phyloP scores from a whole-genome alignment of 2,113 vertebrate genomes.

The Cnemophilus loriae region DNA sequence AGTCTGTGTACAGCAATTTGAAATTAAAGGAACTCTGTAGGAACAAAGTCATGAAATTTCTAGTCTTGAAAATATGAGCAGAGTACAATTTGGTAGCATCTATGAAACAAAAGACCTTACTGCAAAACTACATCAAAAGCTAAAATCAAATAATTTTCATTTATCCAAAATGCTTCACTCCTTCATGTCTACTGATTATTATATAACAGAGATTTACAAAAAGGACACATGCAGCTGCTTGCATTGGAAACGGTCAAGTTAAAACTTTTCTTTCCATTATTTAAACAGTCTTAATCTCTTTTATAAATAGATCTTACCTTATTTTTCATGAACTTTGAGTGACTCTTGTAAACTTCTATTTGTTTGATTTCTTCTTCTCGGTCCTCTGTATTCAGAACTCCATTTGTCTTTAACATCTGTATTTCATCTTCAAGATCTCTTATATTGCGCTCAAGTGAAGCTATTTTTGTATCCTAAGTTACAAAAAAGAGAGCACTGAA shows the following conservation, averaged over 20 bases:
- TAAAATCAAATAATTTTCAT: neutral
- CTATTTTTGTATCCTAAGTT: conserved; percentile 96
- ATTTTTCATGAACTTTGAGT: conserved; percentile 99
- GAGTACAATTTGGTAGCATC: neutral
- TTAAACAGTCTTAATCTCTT: conserved; percentile 21
- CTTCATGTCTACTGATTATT: neutral
- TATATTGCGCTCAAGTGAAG: conserved; percentile 96
- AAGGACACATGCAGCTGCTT: neutral
- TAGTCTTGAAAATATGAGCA: neutral
- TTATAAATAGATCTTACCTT: conserved; percentile 80
- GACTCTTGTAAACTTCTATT: conserved; percentile 99
- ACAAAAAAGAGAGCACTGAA: conserved; percentile 17
- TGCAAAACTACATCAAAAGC: neutral
- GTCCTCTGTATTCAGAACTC: conserved; percentile 92
- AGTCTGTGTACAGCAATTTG: neutral
- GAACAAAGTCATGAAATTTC: neutral
- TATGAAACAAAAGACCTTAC: neutral
- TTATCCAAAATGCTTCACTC: neutral
- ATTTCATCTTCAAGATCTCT: conserved; percentile 99
- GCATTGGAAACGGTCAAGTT: neutral
- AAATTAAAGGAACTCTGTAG: neutral
- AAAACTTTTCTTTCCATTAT: conserved; percentile 6
- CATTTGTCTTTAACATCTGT: conserved; percentile 97
- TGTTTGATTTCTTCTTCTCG: conserved; percentile 98
- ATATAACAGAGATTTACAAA: neutral